These are phyloP conservation scores for Mus musculus DNA, from an alignment of 2,113 vertebrate species.

Conservation along the genomic window GRCm39 chr12:8448001-8448500, in stretches of 20 bases:
- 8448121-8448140: rapidly evolving
- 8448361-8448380: conserved; percentile 38
- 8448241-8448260: background rate
- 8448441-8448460: conserved; percentile 70
- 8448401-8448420: conserved; percentile 29
- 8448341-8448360: background rate
- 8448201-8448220: background rate
- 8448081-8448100: background rate
- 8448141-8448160: background rate
- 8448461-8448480: conserved; percentile 45
- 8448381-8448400: conserved; percentile 37
- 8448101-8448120: background rate
- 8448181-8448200: rapidly evolving
- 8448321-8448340: background rate
- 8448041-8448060: background rate
- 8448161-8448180: background rate
- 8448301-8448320: background rate
- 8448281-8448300: background rate
- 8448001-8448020: background rate
- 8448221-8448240: background rate
- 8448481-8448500: conserved; percentile 42
- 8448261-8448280: background rate
- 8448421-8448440: background rate
- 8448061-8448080: background rate
- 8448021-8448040: background rate